These are phyloP conservation scores for Brachyistius frenatus DNA, from an alignment of 2,113 vertebrate species.

Conservation along the genomic window DNA sequence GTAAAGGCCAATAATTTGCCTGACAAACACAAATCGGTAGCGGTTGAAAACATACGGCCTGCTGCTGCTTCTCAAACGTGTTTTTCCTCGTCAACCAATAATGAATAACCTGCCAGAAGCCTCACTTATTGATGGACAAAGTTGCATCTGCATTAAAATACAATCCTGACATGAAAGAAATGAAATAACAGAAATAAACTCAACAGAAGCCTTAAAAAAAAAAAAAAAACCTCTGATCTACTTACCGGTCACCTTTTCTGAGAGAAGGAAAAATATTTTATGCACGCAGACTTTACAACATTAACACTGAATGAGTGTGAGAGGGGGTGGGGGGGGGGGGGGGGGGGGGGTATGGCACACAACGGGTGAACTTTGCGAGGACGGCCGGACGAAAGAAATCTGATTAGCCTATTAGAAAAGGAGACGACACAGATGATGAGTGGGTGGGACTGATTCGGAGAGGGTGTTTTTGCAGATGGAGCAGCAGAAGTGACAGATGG, in stretches of 20 bases:
- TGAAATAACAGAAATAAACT: not conserved
- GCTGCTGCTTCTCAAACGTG: no score
- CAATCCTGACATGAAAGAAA: no score
- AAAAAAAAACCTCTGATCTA: constrained; percentile 1
- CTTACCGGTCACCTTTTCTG: constrained; percentile 38
- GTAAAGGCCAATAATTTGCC: no score
- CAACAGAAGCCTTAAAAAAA: not conserved
- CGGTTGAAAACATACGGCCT: not conserved
- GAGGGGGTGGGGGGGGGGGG: not conserved
- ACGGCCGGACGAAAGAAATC: not conserved
- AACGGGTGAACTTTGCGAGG: constrained; percentile 3
- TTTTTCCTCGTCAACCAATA: no score
- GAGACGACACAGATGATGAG: not conserved
- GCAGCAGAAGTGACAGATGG: constrained; percentile 18
- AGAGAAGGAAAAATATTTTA: not conserved
- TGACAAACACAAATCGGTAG: no score
- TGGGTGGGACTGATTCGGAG: not conserved
- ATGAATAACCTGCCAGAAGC: no score
- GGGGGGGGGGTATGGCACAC: not conserved
- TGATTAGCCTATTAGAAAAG: constrained; percentile 35
- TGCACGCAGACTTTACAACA: not conserved
- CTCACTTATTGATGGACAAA: no score
- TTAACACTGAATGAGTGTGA: not conserved
- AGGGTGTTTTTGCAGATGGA: not conserved
- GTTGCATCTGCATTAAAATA: no score